A percentile compares a stretch with the other conserved stretches of the same genome.
phyloP scores from a whole-genome alignment of 37 sponge, comb jelly and placozoan genomes.

The Beroe ovata region DNA sequence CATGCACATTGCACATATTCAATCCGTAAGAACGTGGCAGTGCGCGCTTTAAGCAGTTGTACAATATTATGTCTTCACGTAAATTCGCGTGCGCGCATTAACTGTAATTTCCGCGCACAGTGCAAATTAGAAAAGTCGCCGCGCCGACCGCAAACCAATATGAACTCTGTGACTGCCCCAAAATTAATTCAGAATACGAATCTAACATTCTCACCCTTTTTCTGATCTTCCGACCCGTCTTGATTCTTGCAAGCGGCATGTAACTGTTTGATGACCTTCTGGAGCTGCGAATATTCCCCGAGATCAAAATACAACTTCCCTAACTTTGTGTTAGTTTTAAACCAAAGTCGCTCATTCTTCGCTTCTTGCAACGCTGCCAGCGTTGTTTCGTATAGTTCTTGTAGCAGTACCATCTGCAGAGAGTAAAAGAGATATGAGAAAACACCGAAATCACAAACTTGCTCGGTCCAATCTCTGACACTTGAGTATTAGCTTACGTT shows the following conservation, averaged over 20 bases:
- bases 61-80: too few relatives aligned
- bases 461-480: too few relatives aligned
- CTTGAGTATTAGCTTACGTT: too few relatives aligned
- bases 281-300: slow-evolving; percentile 78
- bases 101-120: too few relatives aligned
- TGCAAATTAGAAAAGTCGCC: too few relatives aligned
- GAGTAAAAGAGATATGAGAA: not conserved
- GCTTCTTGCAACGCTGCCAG: slow-evolving; percentile 88
- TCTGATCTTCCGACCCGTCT: slow-evolving; percentile 62
- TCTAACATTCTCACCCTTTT: too few relatives aligned
- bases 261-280: slow-evolving; percentile 85
- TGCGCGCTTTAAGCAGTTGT: too few relatives aligned
- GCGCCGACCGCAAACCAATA: not conserved
- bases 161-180: not conserved
- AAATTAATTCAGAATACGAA: not conserved
- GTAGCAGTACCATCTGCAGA: slow-evolving; percentile 79
- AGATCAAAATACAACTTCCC: slow-evolving; percentile 94
- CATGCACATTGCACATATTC: too few relatives aligned
- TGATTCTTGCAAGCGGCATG: slow-evolving; percentile 70
- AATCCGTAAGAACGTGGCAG: too few relatives aligned
- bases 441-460: too few relatives aligned
- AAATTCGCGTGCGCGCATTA: too few relatives aligned
- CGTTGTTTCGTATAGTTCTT: slow-evolving; percentile 92
- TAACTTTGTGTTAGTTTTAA: slow-evolving; percentile 97
- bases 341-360: slow-evolving; percentile 96